Evolutionary conservation across 1,140 invertebrate genomes (phyloP).

Genomic region (Glossosoma conforme): DNA sequence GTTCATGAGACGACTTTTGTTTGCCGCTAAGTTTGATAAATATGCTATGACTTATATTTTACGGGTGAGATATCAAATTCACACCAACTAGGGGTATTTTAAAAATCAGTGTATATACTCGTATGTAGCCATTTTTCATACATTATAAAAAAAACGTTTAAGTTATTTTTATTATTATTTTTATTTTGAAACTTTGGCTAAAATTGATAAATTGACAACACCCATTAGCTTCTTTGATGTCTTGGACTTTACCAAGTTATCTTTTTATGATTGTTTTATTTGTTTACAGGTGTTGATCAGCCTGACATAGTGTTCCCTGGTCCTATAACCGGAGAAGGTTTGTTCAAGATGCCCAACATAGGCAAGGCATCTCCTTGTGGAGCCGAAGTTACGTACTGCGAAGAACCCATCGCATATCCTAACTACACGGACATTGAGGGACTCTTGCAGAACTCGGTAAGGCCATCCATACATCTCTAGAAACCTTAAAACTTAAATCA

Average conservation of each 20-base stretch:
- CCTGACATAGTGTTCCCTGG: conserved; percentile 11
- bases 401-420: neutral
- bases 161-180: neutral
- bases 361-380: neutral
- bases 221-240: too few relatives aligned
- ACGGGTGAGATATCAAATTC: too few relatives aligned
- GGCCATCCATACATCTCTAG: neutral
- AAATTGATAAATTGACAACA: neutral
- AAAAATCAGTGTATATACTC: too few relatives aligned
- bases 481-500: neutral
- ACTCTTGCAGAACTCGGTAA: conserved; percentile 10
- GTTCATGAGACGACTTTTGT: too few relatives aligned
- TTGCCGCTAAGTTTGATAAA: too few relatives aligned
- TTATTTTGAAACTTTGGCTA: neutral
- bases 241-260: neutral
- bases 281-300: neutral
- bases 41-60: too few relatives aligned
- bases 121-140: neutral
- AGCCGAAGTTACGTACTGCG: conserved; percentile 2
- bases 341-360: neutral
- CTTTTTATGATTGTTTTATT: neutral
- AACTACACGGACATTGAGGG: neutral
- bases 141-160: neutral
- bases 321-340: conserved; percentile 5
- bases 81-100: too few relatives aligned